Evolutionary conservation across 2,797 vertebrate genomes (phyloP), one percentile per base, ranked within the genome.

Genomic region (Dromococcyx pavoninus): DNA sequence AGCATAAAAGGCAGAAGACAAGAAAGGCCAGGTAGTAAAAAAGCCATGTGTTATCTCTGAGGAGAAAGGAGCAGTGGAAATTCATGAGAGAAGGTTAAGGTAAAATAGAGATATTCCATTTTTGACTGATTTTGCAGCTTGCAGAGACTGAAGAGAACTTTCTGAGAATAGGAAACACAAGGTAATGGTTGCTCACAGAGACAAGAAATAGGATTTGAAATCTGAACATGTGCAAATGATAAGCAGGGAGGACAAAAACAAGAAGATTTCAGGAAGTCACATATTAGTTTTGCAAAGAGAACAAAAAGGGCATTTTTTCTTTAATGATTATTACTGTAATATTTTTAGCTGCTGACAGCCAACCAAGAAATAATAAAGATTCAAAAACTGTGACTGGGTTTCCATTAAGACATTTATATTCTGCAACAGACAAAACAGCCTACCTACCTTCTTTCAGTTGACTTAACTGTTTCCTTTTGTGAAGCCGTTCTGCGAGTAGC

Each of bases 401-500:
- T 91, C 46, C 46, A 76, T 67, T 39, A 46, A 64, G 30, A 65
- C 35, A 70, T 19, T 62, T 39, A 58, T 11, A 48, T 51, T 78
- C 53, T 66, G 7, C 5, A 66, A n/a, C 33, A 70, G 65, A 46
- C 0, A 6, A 67, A 18, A 85, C 80, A 87, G 64, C 39, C 83
- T 76, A 97, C 98, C 97, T 97, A 99, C 99, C 97, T 97, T 97
- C 97, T 98, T 43, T 99, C 98, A 30, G 98, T 76, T 0, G 98
- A 97, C 96, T 98, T 99, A 17, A 94, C 91, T 27, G 97, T 92
- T 92, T 99, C 99, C 97, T 99, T 99, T 94, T 98, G 98, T 41
- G 99, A 99, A 33, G 99, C 99, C 10, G 98, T 99, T 98, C 98
- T 99, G 95, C 99, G 98, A 51, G 99, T 99, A 80, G 99, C 99